Evolutionary conservation across 2,888 invertebrate species (phyloP).

Genomic region (Dusona sp.): DNA sequence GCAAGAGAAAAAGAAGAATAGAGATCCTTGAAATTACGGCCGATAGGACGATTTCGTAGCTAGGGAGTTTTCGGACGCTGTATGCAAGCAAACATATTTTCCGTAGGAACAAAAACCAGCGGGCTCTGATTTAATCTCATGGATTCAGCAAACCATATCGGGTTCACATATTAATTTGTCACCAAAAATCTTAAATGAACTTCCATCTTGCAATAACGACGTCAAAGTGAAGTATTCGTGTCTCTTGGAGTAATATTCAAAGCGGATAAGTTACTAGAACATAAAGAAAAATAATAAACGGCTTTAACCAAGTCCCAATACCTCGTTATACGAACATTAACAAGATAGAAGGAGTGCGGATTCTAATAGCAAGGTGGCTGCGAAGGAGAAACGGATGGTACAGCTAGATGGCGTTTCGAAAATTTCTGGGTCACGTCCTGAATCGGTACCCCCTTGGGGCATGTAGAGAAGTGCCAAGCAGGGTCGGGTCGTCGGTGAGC

Average conservation of each 20-base stretch:
- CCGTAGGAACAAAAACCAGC: not conserved
- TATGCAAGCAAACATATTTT: constrained; percentile 6
- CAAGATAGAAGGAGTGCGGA: constrained; percentile 8
- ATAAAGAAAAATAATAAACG: not conserved
- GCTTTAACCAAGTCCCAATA: not conserved
- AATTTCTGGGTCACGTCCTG: constrained; percentile 68
- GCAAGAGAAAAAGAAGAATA: constrained; percentile 9
- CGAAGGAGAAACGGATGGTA: constrained; percentile 17
- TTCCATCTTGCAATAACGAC: not conserved
- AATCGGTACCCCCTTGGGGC: constrained; percentile 61
- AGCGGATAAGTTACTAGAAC: not conserved
- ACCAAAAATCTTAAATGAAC: not conserved
- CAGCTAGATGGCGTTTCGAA: constrained; percentile 34
- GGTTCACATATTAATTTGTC: not conserved
- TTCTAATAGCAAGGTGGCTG: constrained; percentile 1
- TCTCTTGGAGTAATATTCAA: not conserved
- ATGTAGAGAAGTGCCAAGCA: constrained; percentile 26
- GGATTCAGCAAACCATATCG: not conserved
- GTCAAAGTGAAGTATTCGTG: not conserved
- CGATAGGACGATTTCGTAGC: constrained; percentile 39
- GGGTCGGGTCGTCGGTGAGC: constrained; percentile 49
- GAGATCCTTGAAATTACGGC: constrained; percentile 56
- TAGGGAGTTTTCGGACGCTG: constrained; percentile 41
- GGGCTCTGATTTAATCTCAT: not conserved
- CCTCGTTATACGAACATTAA: constrained; percentile 4